Conservation (phyloP, 2,888 invertebrate species). For the Mesorhabditis belari region DNA sequence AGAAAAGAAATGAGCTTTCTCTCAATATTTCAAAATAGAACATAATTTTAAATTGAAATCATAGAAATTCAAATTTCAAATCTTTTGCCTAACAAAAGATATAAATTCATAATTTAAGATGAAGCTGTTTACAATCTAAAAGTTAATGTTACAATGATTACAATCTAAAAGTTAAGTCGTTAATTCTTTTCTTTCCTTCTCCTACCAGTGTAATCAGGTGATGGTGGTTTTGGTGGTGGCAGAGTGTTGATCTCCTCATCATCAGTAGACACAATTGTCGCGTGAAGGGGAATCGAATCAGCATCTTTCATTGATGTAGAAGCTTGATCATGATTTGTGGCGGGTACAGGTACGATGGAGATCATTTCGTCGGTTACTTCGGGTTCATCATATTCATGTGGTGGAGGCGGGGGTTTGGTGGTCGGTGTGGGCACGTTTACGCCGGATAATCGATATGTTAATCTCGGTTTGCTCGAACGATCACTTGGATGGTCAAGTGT, state of each 20-base stretch:
- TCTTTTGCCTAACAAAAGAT: too few species aligned
- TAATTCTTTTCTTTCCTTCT: too few species aligned
- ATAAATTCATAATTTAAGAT: too few species aligned
- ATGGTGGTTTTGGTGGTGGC: not conserved
- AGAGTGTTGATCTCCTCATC: not conserved
- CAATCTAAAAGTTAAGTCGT: too few species aligned
- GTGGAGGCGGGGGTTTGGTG: not conserved
- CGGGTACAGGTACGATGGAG: not conserved
- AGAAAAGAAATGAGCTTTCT: too few species aligned
- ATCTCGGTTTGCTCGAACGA: not conserved
- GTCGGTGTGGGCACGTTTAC: not conserved
- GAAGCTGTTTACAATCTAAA: too few species aligned
- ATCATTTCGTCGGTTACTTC: not conserved
- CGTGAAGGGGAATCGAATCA: too few species aligned
- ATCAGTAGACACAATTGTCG: not conserved
- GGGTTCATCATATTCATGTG: not conserved
- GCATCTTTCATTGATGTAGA: not conserved
- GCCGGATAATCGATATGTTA: not conserved
- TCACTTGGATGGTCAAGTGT: not conserved
- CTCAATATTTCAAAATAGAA: too few species aligned
- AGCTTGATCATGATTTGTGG: not conserved
- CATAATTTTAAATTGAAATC: too few species aligned
- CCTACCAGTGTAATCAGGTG: not conserved
- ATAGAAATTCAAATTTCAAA: too few species aligned
- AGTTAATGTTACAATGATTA: too few species aligned